These are phyloP conservation scores for Panulirus ornatus DNA, from an alignment of 1,140 invertebrate species.

Conservation along the genomic window DNA sequence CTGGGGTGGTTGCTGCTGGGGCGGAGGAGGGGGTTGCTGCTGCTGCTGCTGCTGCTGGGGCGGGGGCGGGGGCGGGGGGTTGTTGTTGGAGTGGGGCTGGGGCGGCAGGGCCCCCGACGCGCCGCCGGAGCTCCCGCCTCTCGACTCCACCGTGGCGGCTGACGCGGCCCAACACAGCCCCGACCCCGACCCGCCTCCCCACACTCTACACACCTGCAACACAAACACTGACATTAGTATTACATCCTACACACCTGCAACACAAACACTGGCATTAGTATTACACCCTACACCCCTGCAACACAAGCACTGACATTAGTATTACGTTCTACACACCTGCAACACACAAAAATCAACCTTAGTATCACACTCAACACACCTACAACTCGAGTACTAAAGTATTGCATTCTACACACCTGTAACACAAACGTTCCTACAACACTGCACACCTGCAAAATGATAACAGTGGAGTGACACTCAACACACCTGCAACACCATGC, in stretches of 20 bases:
- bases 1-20: neutral
- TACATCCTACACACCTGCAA: neutral
- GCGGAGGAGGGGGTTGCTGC: constrained; percentile 25
- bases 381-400: neutral
- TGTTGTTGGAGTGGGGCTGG: constrained; percentile 45
- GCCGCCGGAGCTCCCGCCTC: constrained; percentile 57
- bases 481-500: neutral
- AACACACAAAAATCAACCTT: neutral
- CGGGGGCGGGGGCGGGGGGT: constrained; percentile 56
- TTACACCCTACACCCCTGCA: neutral
- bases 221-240: neutral
- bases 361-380: constrained; percentile 52
- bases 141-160: constrained; percentile 69
- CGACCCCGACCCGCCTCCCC: constrained; percentile 43
- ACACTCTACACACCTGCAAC: constrained; percentile 45
- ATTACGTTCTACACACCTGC: neutral
- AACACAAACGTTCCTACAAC: neutral
- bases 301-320: neutral
- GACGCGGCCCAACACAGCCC: constrained; percentile 53
- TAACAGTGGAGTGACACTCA: too few species aligned
- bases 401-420: neutral
- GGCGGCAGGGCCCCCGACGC: constrained; percentile 58
- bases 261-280: neutral
- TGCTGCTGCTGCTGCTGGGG: constrained; percentile 49
- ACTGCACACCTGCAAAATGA: neutral